Conservation (phyloP, 2,888 invertebrate species). For the Aricia artaxerxes region DNA sequence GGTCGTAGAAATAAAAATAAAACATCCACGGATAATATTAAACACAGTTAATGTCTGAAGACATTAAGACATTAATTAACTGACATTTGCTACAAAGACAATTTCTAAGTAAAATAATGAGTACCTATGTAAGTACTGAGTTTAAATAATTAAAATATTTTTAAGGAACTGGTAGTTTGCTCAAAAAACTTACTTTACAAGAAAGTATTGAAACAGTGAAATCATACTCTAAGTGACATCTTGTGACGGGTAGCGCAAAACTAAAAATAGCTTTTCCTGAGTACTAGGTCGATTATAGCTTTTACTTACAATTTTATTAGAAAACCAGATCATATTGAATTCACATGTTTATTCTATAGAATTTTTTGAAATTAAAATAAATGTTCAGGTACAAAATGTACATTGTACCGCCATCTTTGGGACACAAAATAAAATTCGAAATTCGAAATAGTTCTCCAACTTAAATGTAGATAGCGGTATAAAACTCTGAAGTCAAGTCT, state of each 20-base stretch:
- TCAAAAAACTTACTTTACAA: not conserved
- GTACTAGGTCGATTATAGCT: not conserved
- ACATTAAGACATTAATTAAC: no score
- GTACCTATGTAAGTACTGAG: no score
- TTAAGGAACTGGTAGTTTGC: no score
- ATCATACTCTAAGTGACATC: not conserved
- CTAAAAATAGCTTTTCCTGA: not conserved
- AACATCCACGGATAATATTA: no score
- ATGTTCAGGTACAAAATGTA: not conserved
- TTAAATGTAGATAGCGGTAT: not conserved
- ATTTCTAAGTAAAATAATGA: no score
- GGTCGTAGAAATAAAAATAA: no score
- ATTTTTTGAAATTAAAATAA: not conserved
- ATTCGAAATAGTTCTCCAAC: not conserved
- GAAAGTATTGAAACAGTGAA: not conserved
- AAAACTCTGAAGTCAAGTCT: no score
- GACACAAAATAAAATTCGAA: not conserved
- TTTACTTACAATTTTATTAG: not conserved
- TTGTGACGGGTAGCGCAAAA: conserved; percentile 35
- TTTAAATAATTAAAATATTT: no score
- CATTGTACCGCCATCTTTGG: conserved; percentile 8
- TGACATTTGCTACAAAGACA: no score
- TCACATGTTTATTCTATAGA: not conserved
- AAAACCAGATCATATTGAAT: not conserved
- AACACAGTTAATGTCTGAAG: no score